These are phyloP conservation scores for Slavum lentiscoides DNA, from an alignment of 2,888 invertebrate genomes.

Conservation along the genomic window DNA sequence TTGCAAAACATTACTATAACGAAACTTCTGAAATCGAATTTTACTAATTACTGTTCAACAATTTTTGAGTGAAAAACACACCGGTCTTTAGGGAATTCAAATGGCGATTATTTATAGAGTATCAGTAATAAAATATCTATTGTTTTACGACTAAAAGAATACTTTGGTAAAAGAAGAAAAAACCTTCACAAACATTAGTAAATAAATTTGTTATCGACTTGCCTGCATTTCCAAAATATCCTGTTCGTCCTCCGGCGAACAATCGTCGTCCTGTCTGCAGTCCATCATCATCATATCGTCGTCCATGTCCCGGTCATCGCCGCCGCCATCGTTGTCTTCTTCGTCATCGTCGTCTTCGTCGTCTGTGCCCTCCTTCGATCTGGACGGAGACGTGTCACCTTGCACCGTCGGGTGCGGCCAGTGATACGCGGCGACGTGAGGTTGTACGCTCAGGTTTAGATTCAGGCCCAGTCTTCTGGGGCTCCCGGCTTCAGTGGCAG, in stretches of 20 bases:
- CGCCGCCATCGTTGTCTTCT: background rate
- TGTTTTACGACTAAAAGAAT: too few relatives aligned
- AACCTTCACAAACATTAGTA: background rate
- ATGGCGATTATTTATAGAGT: too few relatives aligned
- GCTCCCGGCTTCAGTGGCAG: slow-evolving; percentile 42
- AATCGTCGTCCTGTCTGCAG: slow-evolving; percentile 29
- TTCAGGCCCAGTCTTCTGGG: slow-evolving; percentile 35
- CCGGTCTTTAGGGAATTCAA: too few relatives aligned
- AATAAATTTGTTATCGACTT: background rate
- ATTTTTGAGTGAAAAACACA: too few relatives aligned
- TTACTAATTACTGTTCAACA: too few relatives aligned
- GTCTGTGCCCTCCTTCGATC: slow-evolving; percentile 28
- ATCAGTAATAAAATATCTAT: too few relatives aligned
- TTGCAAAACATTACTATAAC: too few relatives aligned
- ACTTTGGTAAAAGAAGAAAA: too few relatives aligned
- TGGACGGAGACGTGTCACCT: slow-evolving; percentile 25
- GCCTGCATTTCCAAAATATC: slow-evolving; percentile 50
- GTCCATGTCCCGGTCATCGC: background rate
- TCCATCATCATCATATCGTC: background rate
- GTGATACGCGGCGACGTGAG: slow-evolving; percentile 19
- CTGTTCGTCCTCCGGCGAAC: slow-evolving; percentile 41
- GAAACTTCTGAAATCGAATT: too few relatives aligned
- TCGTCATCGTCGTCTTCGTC: slow-evolving; percentile 23
- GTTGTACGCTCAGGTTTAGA: slow-evolving; percentile 44
- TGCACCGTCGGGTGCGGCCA: slow-evolving; percentile 44